These are phyloP conservation scores for Heterocephalus glaber DNA, from an alignment of 2,113 vertebrate species.

Conservation along the genomic window DNA sequence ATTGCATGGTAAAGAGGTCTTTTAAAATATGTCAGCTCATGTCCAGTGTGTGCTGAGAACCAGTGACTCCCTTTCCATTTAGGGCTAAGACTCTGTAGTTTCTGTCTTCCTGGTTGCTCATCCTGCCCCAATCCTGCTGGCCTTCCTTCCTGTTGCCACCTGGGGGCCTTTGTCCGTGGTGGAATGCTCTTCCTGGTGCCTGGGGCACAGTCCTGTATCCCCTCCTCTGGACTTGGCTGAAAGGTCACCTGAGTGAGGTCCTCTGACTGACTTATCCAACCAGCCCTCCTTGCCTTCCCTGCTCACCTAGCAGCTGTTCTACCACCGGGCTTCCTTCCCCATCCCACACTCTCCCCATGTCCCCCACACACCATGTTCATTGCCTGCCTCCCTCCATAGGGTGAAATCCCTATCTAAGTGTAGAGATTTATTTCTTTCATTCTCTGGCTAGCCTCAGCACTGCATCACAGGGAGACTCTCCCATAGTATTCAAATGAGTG, in stretches of 20 bases:
- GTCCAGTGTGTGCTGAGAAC: background rate
- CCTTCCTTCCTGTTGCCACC: background rate
- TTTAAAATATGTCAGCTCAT: background rate
- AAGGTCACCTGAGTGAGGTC: background rate
- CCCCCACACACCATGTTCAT: accelerated
- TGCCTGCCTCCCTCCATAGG: background rate
- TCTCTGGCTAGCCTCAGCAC: background rate
- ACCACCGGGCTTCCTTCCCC: too few relatives aligned
- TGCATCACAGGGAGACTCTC: background rate
- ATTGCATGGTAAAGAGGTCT: background rate
- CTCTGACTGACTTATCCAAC: background rate
- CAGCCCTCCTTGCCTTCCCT: background rate
- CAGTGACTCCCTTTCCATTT: background rate
- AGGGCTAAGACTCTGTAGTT: background rate
- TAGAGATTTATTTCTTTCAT: background rate
- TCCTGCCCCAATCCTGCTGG: background rate
- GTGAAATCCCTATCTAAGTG: background rate
- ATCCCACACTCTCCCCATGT: background rate
- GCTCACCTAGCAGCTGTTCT: background rate
- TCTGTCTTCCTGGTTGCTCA: background rate
- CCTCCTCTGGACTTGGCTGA: background rate
- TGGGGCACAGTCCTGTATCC: background rate
- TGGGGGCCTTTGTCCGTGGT: background rate
- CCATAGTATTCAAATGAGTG: background rate
- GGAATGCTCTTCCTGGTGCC: background rate